These are phyloP conservation scores for Meteorus sp. DNA, from an alignment of 1,140 invertebrate species.

Conservation along the genomic window DNA sequence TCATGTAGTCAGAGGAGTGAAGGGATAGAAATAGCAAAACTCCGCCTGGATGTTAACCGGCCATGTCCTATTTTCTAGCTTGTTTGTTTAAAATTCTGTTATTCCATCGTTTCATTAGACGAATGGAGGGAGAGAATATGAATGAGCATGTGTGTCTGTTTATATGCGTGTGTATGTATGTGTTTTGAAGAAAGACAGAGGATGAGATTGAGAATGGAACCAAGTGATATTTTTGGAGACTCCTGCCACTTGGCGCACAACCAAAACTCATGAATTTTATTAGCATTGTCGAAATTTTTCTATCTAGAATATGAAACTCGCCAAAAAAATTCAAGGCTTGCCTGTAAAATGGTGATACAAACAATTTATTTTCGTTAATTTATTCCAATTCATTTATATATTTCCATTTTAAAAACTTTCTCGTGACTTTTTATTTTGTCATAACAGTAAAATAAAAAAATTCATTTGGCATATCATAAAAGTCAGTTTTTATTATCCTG, in stretches of 20 bases:
- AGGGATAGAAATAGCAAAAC: too few relatives aligned
- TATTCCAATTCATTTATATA: too few relatives aligned
- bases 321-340: conserved; percentile 2
- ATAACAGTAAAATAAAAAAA: conserved; percentile 11
- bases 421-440: conserved; percentile 1
- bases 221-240: conserved; percentile 17
- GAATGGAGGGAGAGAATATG: conserved; percentile 2
- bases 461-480: conserved; percentile 1
- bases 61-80: too few relatives aligned
- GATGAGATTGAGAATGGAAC: conserved; percentile 2
- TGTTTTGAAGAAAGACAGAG: conserved; percentile 8
- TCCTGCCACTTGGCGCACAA: conserved; percentile 25
- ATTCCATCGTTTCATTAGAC: conserved; percentile 15
- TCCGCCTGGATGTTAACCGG: conserved; percentile 12
- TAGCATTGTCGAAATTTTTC: conserved; percentile 25
- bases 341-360: background rate
- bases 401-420: too few relatives aligned
- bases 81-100: conserved; percentile 20
- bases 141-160: too few relatives aligned
- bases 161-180: too few relatives aligned
- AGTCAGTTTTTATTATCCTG: background rate
- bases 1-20: too few relatives aligned
- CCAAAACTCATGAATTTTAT: conserved; percentile 28
- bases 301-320: conserved; percentile 12
- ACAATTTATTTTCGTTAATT: background rate